phyloP scores from a whole-genome alignment of 2,797 vertebrate species.

The Rhinatrema bivittatum region DNA sequence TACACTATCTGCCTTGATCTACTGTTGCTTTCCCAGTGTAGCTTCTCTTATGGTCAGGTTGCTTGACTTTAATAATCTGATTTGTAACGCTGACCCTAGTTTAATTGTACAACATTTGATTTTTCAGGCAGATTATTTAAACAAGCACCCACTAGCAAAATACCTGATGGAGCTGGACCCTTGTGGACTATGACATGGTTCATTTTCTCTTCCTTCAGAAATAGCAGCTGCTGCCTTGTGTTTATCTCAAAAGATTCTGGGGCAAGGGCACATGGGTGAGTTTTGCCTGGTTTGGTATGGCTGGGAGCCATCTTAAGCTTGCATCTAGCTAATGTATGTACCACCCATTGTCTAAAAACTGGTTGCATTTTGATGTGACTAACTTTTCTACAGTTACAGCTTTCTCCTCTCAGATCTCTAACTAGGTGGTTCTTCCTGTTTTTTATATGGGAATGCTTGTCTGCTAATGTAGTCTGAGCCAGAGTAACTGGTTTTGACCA shows the following conservation, averaged over 20 bases:
- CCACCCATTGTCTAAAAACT: too few relatives aligned
- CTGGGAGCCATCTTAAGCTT: too few relatives aligned
- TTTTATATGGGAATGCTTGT: too few relatives aligned
- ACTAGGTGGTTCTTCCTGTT: too few relatives aligned
- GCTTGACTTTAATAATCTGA: neutral
- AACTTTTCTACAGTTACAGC: too few relatives aligned
- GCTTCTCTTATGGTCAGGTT: neutral
- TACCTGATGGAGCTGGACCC: conserved; percentile 88
- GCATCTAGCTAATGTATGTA: too few relatives aligned
- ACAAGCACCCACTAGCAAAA: conserved; percentile 81
- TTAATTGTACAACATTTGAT: neutral
- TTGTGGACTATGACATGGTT: conserved; percentile 86
- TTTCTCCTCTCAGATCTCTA: too few relatives aligned
- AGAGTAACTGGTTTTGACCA: too few relatives aligned
- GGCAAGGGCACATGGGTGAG: conserved; percentile 74
- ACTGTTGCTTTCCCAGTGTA: neutral
- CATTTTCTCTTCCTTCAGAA: conserved; percentile 80
- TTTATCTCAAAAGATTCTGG: conserved; percentile 76
- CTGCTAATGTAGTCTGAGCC: too few relatives aligned
- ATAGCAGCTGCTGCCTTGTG: conserved; percentile 77
- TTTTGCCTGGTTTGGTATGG: too few relatives aligned
- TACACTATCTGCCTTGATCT: neutral
- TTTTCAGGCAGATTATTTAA: conserved; percentile 73
- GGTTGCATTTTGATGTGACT: too few relatives aligned
- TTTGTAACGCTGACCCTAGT: neutral